Evolutionary conservation across 2,113 vertebrate genomes (phyloP), one percentile per base, ranked within the genome.

Genomic region (Neogale vison): DNA sequence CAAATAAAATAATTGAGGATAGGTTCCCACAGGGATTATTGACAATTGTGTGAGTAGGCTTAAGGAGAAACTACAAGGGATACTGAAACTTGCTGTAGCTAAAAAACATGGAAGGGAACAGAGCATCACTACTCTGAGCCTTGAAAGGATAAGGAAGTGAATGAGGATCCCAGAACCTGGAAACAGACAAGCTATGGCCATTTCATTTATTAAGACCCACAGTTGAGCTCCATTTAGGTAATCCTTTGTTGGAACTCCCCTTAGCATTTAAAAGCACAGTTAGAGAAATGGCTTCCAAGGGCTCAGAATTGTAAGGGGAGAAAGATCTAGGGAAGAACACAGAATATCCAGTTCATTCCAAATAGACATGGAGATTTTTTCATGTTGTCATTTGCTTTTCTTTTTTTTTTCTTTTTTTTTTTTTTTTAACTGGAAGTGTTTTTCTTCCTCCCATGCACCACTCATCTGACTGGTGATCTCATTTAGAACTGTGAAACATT

Each of bases 1-100:
- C 59, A 86, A 67, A 45, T 87, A 57, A 86, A 87, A 47, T 67
- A 67, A 79, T 6, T n/a, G 67, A 92, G 47, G 21, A 34, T 34
- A 50, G 14, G 55, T 77, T 55, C 26, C 82, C 36, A 14, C 9
- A 50, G 9, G 20, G 13, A 65, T 42, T 80, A 57, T 21, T n/a
- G 21, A 45, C 47, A 57, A 77, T 34, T 45, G 4, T 29, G 29
- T 79, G 26, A n/a, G 4, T 29, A 69, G 21, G 10, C 21, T 45
- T 45, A 57, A 57, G 36, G 36, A n/a, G 10, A n/a, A 63, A 45
- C 4, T 21, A 13, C 17, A 8, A 17, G 15, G 26, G 36, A 29
- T n/a, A 26, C 9, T 9, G 24, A 72, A 80, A 74, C 6, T 20
- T 96, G 17, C 10, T 55, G 17, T 4, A 65, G 5, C 7, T n/a